Conservation (phyloP, 2,797 vertebrate species). For the Hippocampus kuda region DNA sequence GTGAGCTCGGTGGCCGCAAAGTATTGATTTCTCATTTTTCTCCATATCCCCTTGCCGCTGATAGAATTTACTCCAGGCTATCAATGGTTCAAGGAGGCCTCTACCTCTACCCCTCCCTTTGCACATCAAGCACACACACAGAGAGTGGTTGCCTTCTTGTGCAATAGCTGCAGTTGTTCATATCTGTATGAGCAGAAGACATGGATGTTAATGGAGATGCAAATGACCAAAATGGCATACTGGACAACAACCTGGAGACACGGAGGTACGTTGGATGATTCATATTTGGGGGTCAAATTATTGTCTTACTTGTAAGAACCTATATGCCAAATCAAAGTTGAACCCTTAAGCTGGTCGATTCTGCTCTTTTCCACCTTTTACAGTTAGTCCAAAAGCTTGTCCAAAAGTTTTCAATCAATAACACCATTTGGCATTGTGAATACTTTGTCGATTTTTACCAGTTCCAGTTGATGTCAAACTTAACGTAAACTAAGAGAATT, state of each 20-base stretch:
- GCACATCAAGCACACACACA: conserved; percentile 19
- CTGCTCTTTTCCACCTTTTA: too few relatives aligned
- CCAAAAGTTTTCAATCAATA: too few relatives aligned
- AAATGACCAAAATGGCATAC: conserved; percentile 35
- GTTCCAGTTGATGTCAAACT: too few relatives aligned
- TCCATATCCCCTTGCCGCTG: conserved; percentile 59
- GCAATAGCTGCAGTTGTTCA: conserved; percentile 55
- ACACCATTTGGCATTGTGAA: too few relatives aligned
- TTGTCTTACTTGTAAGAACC: neutral
- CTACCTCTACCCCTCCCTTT: conserved; percentile 28
- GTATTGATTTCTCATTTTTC: conserved; percentile 63
- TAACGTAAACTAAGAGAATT: too few relatives aligned
- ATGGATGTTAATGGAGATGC: conserved; percentile 54
- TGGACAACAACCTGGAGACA: conserved; percentile 43
- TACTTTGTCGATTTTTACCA: too few relatives aligned
- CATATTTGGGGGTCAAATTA: neutral
- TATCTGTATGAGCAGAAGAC: conserved; percentile 39
- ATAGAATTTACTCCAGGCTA: conserved; percentile 59
- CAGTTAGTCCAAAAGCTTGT: too few relatives aligned
- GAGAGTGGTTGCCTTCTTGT: conserved; percentile 20
- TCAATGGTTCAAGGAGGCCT: conserved; percentile 50
- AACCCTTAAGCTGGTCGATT: neutral
- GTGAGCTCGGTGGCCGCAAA: conserved; percentile 60
- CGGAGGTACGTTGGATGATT: conserved; percentile 46
- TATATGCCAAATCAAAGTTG: neutral